Conservation (phyloP, 2,113 vertebrate species). For the Mustelus asterias region DNA sequence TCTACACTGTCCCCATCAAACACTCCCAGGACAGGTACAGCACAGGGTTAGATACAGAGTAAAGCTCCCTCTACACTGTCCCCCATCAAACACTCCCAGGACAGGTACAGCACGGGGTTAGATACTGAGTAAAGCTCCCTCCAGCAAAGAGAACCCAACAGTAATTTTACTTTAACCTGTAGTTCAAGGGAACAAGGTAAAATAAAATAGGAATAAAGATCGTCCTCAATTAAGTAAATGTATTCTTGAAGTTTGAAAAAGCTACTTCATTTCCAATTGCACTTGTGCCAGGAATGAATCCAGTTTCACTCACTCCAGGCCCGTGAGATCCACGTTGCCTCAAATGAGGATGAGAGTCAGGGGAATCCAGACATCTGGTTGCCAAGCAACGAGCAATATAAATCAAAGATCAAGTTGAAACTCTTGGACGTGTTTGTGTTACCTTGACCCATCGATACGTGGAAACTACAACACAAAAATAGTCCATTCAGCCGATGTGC, state of each 20-base stretch:
- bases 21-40: too few relatives aligned
- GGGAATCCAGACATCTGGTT: background rate
- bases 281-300: background rate
- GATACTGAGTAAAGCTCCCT: background rate
- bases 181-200: background rate
- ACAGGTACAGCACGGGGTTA: background rate
- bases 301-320: background rate
- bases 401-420: background rate
- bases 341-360: background rate
- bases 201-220: background rate
- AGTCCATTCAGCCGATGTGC: background rate
- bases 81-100: too few relatives aligned
- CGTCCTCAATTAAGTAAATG: background rate
- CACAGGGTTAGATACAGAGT: too few relatives aligned
- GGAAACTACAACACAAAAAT: background rate
- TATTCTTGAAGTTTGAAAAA: background rate
- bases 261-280: background rate
- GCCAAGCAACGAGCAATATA: background rate
- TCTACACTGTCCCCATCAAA: too few relatives aligned
- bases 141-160: background rate
- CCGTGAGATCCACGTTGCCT: background rate
- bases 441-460: background rate
- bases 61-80: too few relatives aligned
- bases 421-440: background rate
- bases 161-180: background rate